Conservation (phyloP, 2,113 vertebrate species). For the Erythrolamprus reginae region DNA sequence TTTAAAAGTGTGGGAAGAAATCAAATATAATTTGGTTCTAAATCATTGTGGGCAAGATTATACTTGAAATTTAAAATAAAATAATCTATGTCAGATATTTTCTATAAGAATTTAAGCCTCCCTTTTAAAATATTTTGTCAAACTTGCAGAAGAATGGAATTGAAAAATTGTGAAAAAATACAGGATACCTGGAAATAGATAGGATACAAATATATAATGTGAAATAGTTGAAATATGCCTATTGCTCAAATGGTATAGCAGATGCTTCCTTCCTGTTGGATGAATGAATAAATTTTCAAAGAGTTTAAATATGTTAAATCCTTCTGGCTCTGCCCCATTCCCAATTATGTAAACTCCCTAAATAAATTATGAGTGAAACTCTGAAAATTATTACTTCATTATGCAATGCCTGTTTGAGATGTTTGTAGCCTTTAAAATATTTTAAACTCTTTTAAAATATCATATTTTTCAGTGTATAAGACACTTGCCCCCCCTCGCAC, state of each 20-base stretch:
- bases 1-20: no score
- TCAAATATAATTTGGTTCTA: no score
- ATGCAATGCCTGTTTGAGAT: constrained; percentile 43
- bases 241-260: background rate
- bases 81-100: background rate
- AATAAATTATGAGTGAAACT: constrained; percentile 37
- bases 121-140: background rate
- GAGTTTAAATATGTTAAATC: background rate
- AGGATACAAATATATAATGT: background rate
- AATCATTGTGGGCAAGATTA: no score
- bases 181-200: background rate
- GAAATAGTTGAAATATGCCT: background rate
- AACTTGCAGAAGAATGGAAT: background rate
- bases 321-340: background rate
- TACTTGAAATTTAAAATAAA: no score
- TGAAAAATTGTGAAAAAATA: background rate
- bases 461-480: no score
- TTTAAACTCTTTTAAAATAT: constrained; percentile 48
- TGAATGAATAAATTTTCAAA: background rate
- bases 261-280: background rate
- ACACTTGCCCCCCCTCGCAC: no score
- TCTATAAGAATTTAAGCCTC: no score
- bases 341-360: background rate
- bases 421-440: constrained; percentile 32
- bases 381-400: constrained; percentile 43